Conservation (phyloP, 2,888 invertebrate species). For the Nomada fucata region DNA sequence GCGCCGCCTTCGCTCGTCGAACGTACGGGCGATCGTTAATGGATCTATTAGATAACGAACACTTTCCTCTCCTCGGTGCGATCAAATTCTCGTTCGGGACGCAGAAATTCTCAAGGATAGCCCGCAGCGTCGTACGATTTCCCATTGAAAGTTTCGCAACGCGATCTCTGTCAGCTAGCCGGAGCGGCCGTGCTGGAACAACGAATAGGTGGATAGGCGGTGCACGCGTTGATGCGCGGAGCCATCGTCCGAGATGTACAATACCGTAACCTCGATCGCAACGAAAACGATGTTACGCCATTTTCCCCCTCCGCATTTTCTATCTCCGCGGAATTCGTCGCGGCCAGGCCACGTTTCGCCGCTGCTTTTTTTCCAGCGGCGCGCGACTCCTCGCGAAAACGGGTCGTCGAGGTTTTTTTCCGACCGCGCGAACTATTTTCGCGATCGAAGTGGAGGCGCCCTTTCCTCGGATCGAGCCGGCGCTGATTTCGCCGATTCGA, state of each 20-base stretch:
- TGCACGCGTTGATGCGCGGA: slow-evolving; percentile 19
- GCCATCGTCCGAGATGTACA: slow-evolving; percentile 48
- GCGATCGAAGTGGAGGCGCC: not conserved
- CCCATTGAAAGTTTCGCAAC: not conserved
- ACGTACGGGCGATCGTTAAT: not conserved
- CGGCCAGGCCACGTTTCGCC: not conserved
- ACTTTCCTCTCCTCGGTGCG: too few relatives aligned
- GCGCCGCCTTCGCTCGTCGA: not conserved
- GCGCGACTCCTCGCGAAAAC: slow-evolving; percentile 21
- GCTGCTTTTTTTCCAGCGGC: not conserved
- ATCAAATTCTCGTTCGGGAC: not conserved
- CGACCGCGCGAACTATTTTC: not conserved
- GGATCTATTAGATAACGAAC: not conserved
- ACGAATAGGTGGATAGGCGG: slow-evolving; percentile 24
- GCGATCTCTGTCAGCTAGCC: not conserved
- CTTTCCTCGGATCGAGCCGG: not conserved
- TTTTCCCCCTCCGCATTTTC: too few relatives aligned
- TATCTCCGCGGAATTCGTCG: slow-evolving; percentile 41
- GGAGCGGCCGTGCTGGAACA: not conserved
- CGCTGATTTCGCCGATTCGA: not conserved
- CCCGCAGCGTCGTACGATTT: not conserved
- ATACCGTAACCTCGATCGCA: slow-evolving; percentile 67
- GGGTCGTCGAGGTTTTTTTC: slow-evolving; percentile 1
- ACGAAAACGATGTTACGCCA: slow-evolving; percentile 67
- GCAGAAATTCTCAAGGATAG: not conserved